Conservation (phyloP, 2,113 vertebrate genomes). For the Notiomystis cincta region DNA sequence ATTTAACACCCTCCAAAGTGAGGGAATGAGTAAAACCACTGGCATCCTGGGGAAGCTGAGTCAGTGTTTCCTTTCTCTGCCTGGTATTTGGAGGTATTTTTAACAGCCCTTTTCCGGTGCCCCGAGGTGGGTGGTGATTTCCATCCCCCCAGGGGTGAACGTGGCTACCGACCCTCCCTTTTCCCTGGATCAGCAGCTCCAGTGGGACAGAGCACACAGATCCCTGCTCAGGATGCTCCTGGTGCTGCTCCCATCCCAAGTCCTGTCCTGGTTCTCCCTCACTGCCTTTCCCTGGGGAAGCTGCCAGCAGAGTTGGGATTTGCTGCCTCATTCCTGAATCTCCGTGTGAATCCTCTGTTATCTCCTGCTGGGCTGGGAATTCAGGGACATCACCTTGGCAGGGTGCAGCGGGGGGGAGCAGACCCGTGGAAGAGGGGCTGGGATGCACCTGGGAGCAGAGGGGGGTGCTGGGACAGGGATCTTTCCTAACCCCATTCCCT, state of each 20-base stretch:
- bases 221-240: neutral
- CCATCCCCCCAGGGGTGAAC: fast-evolving
- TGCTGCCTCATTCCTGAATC: neutral
- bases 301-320: neutral
- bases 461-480: neutral
- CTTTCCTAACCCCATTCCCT: neutral
- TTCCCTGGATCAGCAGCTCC: neutral
- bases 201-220: neutral
- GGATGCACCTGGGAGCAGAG: neutral
- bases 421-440: neutral
- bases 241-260: fast-evolving
- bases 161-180: neutral
- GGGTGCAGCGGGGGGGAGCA: neutral
- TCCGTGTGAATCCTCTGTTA: fast-evolving
- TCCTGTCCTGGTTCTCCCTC: fast-evolving
- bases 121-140: neutral
- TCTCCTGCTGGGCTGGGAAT: neutral
- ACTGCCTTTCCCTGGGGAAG: neutral
- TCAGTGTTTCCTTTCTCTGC: neutral
- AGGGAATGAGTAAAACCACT: neutral
- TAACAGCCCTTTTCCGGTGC: neutral
- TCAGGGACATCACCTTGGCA: neutral
- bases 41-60: constrained; percentile 19
- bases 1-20: neutral
- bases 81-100: neutral